A percentile compares a stretch with the other conserved stretches of the same genome.
These are phyloP conservation scores for Macquaria australasica DNA, from an alignment of 2,113 vertebrate species.

Conservation along the genomic window DNA sequence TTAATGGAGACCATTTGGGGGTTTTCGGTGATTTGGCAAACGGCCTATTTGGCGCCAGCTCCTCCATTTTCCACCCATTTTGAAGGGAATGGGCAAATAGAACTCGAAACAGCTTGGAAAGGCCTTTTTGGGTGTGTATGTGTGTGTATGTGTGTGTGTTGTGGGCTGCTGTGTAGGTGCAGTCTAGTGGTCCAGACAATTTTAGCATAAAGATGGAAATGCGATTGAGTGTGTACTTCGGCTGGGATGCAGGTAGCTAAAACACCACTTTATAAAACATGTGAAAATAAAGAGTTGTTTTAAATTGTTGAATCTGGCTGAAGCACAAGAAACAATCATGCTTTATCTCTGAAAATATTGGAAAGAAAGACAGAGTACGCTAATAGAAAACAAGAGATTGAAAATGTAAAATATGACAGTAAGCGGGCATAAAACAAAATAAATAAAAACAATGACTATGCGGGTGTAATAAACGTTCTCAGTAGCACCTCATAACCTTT, in stretches of 20 bases:
- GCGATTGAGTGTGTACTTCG: slow-evolving; percentile 44
- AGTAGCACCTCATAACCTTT: slow-evolving; percentile 43
- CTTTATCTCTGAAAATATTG: slow-evolving; percentile 19
- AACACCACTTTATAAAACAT: slow-evolving; percentile 40
- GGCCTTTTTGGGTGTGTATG: slow-evolving; percentile 24
- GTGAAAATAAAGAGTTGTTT: background rate
- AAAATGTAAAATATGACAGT: slow-evolving; percentile 8
- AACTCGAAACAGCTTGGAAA: slow-evolving; percentile 63
- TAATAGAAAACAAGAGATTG: background rate
- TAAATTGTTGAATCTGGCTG: background rate
- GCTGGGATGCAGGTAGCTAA: slow-evolving; percentile 30
- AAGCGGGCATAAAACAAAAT: background rate
- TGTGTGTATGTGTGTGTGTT: slow-evolving; percentile 9
- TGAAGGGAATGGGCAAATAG: slow-evolving; percentile 65
- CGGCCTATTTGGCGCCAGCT: slow-evolving; percentile 70
- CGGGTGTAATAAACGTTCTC: slow-evolving; percentile 19
- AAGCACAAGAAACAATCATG: slow-evolving; percentile 24
- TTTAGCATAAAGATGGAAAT: slow-evolving; percentile 64
- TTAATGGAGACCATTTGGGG: slow-evolving; percentile 80
- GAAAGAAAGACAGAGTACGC: background rate
- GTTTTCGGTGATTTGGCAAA: slow-evolving; percentile 79
- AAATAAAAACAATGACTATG: slow-evolving; percentile 7
- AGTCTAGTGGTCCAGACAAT: slow-evolving; percentile 42
- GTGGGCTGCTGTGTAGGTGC: slow-evolving; percentile 49
- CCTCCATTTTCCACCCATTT: slow-evolving; percentile 80